Conservation (phyloP, 2,113 vertebrate genomes). For the Otis tarda region DNA sequence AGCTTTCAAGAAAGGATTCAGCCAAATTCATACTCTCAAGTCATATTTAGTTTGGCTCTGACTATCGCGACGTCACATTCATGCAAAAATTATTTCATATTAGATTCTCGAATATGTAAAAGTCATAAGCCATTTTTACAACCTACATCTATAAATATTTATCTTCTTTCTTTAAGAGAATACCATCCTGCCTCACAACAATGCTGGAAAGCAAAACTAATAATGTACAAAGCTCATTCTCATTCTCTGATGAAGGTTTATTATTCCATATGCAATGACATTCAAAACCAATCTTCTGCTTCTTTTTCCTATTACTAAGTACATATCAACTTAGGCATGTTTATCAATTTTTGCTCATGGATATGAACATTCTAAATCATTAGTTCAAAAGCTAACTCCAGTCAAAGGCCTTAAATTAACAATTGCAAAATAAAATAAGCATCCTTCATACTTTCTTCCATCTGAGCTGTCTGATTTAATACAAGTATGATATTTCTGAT, state of each 20-base stretch:
- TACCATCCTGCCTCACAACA: neutral
- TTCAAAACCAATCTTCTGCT: neutral
- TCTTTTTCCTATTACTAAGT: neutral
- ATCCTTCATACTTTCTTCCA: neutral
- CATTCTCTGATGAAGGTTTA: neutral
- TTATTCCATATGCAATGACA: neutral
- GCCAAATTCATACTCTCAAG: neutral
- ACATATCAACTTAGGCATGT: neutral
- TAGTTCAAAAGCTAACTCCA: neutral
- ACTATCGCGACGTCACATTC: neutral
- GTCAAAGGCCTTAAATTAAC: constrained; percentile 6
- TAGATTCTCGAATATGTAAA: neutral
- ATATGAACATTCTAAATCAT: neutral
- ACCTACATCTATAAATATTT: neutral
- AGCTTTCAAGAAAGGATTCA: neutral
- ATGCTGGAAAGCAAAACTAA: neutral
- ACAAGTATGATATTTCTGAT: neutral
- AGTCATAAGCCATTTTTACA: neutral
- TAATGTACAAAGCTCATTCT: neutral
- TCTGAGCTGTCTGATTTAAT: neutral
- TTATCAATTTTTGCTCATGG: constrained; percentile 11
- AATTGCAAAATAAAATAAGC: neutral
- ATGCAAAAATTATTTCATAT: neutral
- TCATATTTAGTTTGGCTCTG: neutral
- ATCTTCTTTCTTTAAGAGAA: neutral